These are phyloP conservation scores for Pelusios castaneus DNA, from an alignment of 2,113 vertebrate genomes.

Conservation along the genomic window DNA sequence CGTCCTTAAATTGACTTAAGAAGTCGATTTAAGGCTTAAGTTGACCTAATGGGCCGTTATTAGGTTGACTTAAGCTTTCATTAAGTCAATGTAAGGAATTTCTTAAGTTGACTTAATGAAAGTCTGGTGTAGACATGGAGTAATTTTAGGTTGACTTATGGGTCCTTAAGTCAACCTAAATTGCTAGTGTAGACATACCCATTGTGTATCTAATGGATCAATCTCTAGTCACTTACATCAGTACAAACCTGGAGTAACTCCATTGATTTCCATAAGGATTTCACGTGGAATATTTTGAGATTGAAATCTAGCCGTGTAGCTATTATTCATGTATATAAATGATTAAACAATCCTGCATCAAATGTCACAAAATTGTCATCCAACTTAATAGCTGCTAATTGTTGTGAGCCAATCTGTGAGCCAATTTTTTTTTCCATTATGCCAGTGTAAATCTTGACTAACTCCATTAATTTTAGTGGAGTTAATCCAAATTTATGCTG, in stretches of 20 bases:
- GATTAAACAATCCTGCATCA: not conserved
- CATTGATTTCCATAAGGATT: not conserved
- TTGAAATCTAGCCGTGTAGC: not conserved
- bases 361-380: not conserved
- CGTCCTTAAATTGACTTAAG: too few species aligned
- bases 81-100: too few species aligned
- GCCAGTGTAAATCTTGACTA: not conserved
- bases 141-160: too few species aligned
- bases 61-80: too few species aligned
- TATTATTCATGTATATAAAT: not conserved
- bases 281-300: not conserved
- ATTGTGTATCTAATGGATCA: not conserved
- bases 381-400: not conserved
- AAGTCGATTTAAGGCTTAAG: too few species aligned
- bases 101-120: too few species aligned
- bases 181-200: too few species aligned
- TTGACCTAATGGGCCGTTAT: too few species aligned
- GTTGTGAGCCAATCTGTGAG: not conserved
- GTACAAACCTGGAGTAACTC: not conserved
- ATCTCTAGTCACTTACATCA: not conserved
- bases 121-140: too few species aligned
- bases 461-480: not conserved
- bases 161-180: too few species aligned
- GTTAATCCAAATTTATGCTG: conserved; percentile 14
- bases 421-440: not conserved